These are phyloP conservation scores for Stenolophus ochropezus DNA, from an alignment of 2,888 invertebrate genomes.

Conservation along the genomic window DNA sequence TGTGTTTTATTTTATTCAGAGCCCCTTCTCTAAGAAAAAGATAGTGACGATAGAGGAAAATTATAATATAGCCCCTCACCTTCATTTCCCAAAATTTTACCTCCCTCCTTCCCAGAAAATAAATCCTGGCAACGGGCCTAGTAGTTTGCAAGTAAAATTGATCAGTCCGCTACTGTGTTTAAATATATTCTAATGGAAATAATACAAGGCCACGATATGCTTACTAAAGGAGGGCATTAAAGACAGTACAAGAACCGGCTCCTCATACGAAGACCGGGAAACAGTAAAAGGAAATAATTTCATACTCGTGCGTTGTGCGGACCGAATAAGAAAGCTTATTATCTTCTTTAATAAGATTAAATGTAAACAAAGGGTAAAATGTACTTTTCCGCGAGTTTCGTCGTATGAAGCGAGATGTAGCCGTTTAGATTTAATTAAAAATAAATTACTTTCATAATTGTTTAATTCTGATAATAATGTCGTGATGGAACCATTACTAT, in stretches of 20 bases:
- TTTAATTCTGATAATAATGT: constrained; percentile 48
- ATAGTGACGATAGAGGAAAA: too few relatives aligned
- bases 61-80: too few relatives aligned
- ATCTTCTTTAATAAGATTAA: constrained; percentile 58
- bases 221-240: background rate
- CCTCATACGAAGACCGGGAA: background rate
- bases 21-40: too few relatives aligned
- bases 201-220: too few relatives aligned
- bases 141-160: too few relatives aligned
- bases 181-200: too few relatives aligned
- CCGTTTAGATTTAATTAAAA: constrained; percentile 58
- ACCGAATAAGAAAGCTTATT: constrained; percentile 58
- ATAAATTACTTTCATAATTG: constrained; percentile 53
- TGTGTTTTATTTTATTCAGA: too few relatives aligned
- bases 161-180: too few relatives aligned
- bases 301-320: constrained; percentile 32
- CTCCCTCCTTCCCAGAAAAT: too few relatives aligned
- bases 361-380: constrained; percentile 56
- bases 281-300: constrained; percentile 38
- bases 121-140: too few relatives aligned
- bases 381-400: constrained; percentile 43
- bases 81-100: too few relatives aligned
- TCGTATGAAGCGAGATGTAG: constrained; percentile 36
- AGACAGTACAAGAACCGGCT: background rate
- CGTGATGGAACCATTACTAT: background rate